A percentile compares a stretch with the other conserved stretches of the same genome.
Evolutionary conservation across 1,140 invertebrate genomes (phyloP).

Genomic region (Pissodes strobi): DNA sequence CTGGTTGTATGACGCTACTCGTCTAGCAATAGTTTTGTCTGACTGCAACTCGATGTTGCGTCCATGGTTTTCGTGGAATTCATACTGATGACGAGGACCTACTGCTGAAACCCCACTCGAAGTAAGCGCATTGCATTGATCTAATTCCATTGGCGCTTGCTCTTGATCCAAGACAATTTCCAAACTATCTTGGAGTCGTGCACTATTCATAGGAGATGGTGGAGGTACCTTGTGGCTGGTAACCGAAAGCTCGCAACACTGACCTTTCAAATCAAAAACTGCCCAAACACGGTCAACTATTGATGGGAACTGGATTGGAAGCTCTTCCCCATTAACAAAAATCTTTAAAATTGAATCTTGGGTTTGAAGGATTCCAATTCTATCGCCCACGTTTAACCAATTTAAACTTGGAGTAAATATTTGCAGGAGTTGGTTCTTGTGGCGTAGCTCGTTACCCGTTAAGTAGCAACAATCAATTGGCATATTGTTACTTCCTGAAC

Average conservation of each 20-base stretch:
- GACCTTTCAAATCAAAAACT: constrained; percentile 48
- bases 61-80: constrained; percentile 44
- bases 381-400: constrained; percentile 76
- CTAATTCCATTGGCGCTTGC: constrained; percentile 52
- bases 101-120: not conserved
- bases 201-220: constrained; percentile 62
- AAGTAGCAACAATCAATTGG: constrained; percentile 69
- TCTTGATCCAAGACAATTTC: constrained; percentile 65
- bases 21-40: constrained; percentile 61
- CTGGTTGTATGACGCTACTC: constrained; percentile 78
- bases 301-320: constrained; percentile 58
- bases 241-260: constrained; percentile 49
- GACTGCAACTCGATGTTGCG: constrained; percentile 71
- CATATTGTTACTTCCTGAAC: constrained; percentile 61
- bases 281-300: constrained; percentile 47
- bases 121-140: constrained; percentile 29
- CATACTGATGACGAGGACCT: constrained; percentile 10
- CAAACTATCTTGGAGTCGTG: constrained; percentile 66
- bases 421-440: constrained; percentile 63
- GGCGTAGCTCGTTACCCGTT: constrained; percentile 69
- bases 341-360: constrained; percentile 62
- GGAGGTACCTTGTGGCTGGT: constrained; percentile 54
- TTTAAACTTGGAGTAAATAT: constrained; percentile 76
- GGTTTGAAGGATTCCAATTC: constrained; percentile 68
- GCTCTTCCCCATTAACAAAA: constrained; percentile 80